phyloP scores from a whole-genome alignment of 53 echinoderm and acorn worm genomes.

The Zoroaster sp. region DNA sequence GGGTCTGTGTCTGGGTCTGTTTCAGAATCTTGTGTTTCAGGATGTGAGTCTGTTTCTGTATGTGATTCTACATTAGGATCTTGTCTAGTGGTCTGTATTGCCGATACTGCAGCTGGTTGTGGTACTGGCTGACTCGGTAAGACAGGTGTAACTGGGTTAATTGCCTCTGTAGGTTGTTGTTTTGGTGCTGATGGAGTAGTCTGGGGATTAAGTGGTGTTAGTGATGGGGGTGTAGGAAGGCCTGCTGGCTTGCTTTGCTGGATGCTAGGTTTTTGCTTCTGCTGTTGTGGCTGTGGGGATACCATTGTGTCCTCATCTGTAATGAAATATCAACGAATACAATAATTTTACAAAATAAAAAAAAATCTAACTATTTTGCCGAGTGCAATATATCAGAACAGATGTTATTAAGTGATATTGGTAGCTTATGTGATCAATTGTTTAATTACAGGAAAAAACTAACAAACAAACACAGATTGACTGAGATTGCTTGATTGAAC shows the following conservation, averaged over 20 bases:
- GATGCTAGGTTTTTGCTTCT: not conserved
- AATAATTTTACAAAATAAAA: too few species aligned
- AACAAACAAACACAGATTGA: too few species aligned
- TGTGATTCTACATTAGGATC: not conserved
- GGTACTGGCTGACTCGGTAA: constrained; percentile 5
- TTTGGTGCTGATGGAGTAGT: not conserved
- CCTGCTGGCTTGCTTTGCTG: constrained; percentile 3
- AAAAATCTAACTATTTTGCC: too few species aligned
- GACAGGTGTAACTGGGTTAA: not conserved
- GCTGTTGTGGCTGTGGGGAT: constrained; percentile 27
- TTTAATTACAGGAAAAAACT: too few species aligned
- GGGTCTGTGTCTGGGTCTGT: not conserved
- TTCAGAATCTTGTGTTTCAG: not conserved
- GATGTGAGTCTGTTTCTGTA: not conserved
- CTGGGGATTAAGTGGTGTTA: constrained; percentile 6
- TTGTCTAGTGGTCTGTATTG: not conserved
- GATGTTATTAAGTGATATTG: too few species aligned
- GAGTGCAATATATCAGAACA: too few species aligned
- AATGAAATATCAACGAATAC: not conserved
- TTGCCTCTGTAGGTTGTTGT: not conserved
- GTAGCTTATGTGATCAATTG: too few species aligned
- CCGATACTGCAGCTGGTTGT: not conserved
- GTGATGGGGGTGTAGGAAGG: constrained; percentile 51
- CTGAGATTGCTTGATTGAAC: too few species aligned
- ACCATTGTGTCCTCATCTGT: constrained; percentile 28